Evolutionary conservation across 2,888 invertebrate genomes (phyloP).

Genomic region (Anaspis maculata): DNA sequence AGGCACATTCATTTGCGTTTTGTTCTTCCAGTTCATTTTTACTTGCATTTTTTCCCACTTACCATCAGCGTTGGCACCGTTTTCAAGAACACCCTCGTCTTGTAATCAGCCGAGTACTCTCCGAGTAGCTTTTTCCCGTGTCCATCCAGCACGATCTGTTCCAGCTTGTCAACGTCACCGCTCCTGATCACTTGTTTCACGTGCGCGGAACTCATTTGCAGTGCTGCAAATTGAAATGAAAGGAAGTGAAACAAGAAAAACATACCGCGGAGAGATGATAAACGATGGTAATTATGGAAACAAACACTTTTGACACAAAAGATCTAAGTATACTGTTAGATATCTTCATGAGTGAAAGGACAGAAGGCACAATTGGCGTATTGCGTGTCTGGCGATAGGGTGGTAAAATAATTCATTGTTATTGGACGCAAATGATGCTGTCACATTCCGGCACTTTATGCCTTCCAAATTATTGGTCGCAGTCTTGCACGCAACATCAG

Average conservation of each 20-base stretch:
- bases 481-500: background rate
- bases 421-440: slow-evolving; percentile 5
- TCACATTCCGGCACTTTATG: background rate
- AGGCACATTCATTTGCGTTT: no score
- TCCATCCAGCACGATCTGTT: slow-evolving; percentile 59
- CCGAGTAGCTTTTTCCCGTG: slow-evolving; percentile 59
- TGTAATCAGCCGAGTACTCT: slow-evolving; percentile 53
- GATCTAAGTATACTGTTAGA: no score
- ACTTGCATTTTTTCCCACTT: no score
- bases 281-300: no score
- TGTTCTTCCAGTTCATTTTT: no score
- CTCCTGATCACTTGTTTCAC: slow-evolving; percentile 49
- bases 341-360: no score
- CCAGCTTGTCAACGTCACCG: slow-evolving; percentile 58
- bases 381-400: slow-evolving; percentile 6
- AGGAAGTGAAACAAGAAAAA: slow-evolving; percentile 1
- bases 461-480: background rate
- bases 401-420: slow-evolving; percentile 7
- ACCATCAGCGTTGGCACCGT: slow-evolving; percentile 62
- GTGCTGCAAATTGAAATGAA: slow-evolving; percentile 32
- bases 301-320: no score
- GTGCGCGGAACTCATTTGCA: slow-evolving; percentile 46
- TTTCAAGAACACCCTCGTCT: slow-evolving; percentile 56
- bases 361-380: slow-evolving; percentile 2
- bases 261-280: no score